Percentiles rank a stretch among this genome's conserved stretches.
Conservation (phyloP, 2,888 invertebrate genomes). For the Pristionchus entomophagus region DNA sequence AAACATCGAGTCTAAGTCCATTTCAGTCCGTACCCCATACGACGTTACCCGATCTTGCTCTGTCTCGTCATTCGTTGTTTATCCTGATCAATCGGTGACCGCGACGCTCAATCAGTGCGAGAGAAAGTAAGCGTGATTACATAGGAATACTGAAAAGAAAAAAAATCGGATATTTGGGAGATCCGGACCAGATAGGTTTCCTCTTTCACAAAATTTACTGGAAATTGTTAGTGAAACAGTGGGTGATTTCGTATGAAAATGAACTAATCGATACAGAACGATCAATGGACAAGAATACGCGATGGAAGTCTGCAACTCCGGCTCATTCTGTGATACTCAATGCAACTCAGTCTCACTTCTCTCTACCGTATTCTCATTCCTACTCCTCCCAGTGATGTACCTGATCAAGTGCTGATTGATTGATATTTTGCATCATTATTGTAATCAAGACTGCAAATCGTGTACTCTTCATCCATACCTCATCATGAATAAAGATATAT, state of each 20-base stretch:
- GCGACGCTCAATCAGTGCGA: slow-evolving; percentile 5
- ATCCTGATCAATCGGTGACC: neutral
- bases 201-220: too few species aligned
- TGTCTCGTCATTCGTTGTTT: neutral
- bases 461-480: too few species aligned
- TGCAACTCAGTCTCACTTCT: neutral
- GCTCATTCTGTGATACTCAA: slow-evolving; percentile 16
- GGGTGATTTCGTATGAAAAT: neutral
- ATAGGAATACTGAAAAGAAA: neutral
- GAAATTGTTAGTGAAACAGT: neutral
- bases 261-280: neutral
- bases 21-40: neutral
- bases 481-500: too few species aligned
- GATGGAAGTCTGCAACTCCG: slow-evolving; percentile 38
- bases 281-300: slow-evolving; percentile 11
- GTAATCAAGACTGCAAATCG: too few species aligned
- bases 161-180: neutral
- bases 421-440: too few species aligned
- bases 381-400: neutral
- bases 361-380: neutral
- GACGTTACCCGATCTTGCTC: neutral
- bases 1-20: too few species aligned
- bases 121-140: slow-evolving; percentile 37
- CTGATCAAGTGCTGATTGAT: neutral
- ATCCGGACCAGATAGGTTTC: neutral